Conservation (phyloP, 2,888 invertebrate genomes). For the Ichneumoninae sp. region DNA sequence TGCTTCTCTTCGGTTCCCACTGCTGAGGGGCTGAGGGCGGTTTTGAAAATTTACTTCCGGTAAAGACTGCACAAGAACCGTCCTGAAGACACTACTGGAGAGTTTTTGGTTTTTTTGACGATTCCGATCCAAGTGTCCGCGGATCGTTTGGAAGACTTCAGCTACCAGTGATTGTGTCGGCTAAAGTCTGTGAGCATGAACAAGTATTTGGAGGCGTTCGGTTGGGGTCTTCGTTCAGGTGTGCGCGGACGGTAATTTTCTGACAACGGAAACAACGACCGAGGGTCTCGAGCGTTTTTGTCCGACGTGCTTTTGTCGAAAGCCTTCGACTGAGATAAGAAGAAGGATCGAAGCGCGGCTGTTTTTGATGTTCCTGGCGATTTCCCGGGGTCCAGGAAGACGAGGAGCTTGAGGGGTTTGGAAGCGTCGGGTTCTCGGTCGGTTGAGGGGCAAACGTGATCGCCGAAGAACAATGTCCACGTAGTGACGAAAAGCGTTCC, state of each 20-base stretch:
- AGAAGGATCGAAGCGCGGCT: too few relatives aligned
- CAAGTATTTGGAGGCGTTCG: neutral
- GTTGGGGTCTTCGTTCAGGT: neutral
- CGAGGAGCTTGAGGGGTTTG: too few relatives aligned
- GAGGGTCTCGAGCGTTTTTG: too few relatives aligned
- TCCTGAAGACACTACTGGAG: too few relatives aligned
- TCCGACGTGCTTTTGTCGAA: too few relatives aligned
- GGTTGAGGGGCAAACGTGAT: neutral
- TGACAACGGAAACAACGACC: neutral
- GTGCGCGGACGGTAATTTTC: neutral
- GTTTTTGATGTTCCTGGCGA: too few relatives aligned
- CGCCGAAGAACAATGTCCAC: slow-evolving; percentile 56
- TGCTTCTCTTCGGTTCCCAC: neutral
- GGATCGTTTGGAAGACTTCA: neutral
- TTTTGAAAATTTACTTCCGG: too few relatives aligned
- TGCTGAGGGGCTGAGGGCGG: too few relatives aligned
- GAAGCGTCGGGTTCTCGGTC: neutral
- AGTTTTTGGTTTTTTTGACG: neutral
- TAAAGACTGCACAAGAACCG: too few relatives aligned
- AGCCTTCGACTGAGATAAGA: too few relatives aligned
- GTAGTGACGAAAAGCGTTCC: slow-evolving; percentile 52
- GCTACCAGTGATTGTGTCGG: slow-evolving; percentile 27
- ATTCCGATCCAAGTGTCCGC: neutral
- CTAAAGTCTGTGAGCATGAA: neutral
- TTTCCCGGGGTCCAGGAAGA: too few relatives aligned